Evolutionary conservation across 2,888 invertebrate genomes (phyloP), one percentile per base, ranked within the genome.

Genomic region (Atethmia centrago): DNA sequence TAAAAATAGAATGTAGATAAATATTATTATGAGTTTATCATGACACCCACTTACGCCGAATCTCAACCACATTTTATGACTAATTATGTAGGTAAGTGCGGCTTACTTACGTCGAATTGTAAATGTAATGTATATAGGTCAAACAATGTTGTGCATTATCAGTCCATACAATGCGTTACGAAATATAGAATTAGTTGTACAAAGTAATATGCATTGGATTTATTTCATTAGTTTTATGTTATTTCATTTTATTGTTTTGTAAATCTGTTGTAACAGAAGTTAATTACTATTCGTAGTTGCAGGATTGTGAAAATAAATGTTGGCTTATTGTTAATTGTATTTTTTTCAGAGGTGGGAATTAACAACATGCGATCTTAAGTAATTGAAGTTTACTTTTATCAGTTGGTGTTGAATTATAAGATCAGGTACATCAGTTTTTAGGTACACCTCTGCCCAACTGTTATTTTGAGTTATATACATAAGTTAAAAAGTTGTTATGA

Each of bases 41-140:
- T 16, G 16, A 2, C 59, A 10, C 16, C 49, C 1, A 61, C 74
- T 28, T 59, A 53, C 53, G 40, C 19, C 21, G 31, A 76, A 68
- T 77, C 8, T 49, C n/a, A 42, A 28, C 7, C 0, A n/a, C 1
- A 58, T 56, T 63, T 49, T 19, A 25, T 53, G 56, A 69, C 40
- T 31, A 74, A 63, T 72, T 47, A 56, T 62, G n/a, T n/a, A n/a
- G n/a, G n/a, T n/a, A 68, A 74, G 47, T 75, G 31, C 85, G 56
- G 61, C 9, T 42, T 47, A 45, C 55, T 40, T 75, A 75, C 71
- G 67, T 59, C 71, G 79, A 86, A 77, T 77, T 59, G 45, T 8
- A 79, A 79, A 83, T 79, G 31, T 70, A n/a, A 81, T 79, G 80
- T 56, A 74, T 55, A 79, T 83, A 77, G 85, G 87, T 72, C 80